Evolutionary conservation across 1,140 invertebrate genomes (phyloP), one percentile per base, ranked within the genome.

Genomic region (Tetraneura akinire): DNA sequence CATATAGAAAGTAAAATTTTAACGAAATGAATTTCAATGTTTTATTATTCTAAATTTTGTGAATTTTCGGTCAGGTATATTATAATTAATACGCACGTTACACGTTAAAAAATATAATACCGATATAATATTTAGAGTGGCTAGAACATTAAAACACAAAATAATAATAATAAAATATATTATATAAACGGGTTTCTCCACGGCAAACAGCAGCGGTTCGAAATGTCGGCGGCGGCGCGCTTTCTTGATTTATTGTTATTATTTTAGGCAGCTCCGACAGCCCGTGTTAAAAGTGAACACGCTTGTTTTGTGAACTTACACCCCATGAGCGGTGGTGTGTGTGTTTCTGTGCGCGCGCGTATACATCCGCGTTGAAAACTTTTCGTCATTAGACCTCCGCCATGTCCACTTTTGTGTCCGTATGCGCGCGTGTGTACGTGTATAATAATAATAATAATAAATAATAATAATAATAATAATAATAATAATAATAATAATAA

Each of bases 231-330:
- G 14, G 45, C 9, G 64, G 26, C n/a, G 29, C 23, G 45, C 16
- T 70, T 70, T 70, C 66, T 70, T 70, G 66, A 70, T 70, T 70
- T 70, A 70, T 70, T 70, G 66, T 70, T 70, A 70, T 70, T 70
- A 70, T 49, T 70, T 70, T 29, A 49, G 66, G 66, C 66, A 26
- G 66, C 66, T 70, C 66, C 66, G 66, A 70, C 66, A 70, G 66
- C 16, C 66, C 64, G 64, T 68, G 64, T 68, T 68, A 68, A 68
- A 68, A 68, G 64, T 32, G 45, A 49, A 70, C 45, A 70, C 66
- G 45, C 66, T 70, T 49, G 66, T 70, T 70, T 49, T 32, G 66
- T 42, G 66, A 47, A 70, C 66, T 49, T 49, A 70, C 66, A 70
- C 66, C 64, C 64, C 64, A 66, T 32, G 21, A 10, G 14, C 3